Evolutionary conservation across 2,888 invertebrate genomes (phyloP), one percentile per base, ranked within the genome.

Genomic region (Taenaris catops): DNA sequence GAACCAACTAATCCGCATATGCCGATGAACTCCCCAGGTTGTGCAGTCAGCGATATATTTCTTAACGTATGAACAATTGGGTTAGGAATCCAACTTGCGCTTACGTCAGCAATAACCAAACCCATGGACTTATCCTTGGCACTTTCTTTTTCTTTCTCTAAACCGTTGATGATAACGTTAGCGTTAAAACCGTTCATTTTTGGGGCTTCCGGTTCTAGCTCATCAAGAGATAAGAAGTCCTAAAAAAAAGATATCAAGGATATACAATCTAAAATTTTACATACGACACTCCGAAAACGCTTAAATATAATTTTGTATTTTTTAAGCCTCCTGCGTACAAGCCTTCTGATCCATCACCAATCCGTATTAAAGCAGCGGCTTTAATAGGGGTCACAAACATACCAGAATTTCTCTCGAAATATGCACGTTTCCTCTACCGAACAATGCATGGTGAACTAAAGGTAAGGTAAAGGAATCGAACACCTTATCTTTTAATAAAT

Each of bases 1-100:
- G 92, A 74, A n/a, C 94, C 94, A 0, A 94, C 94, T 17, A 92
- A 89, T 6, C 94, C 94, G 20, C 93, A 91, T 1, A 94, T 75
- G 1, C 92, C 92, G 20, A 93, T 72, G 32, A 92, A 79, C 48
- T 90, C 87, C 17, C 91, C 91, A 19, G 81, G 88, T 8, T 71
- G 65, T 0, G 89, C 78, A 0, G 79, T 76, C 0, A 91, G 49
- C 8, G 72, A 78, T 2, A 91, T 54, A 20, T 87, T 66, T 16
- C 88, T 79, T 28, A 91, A 53, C 0, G 90, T 90, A 26, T 91
- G 86, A 5, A 87, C 84, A 6, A 87, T 87, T 1, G 83, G 68
- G 25, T 81, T 75, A 1, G 68, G 62, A 21, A 63, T 63, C 87
- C 87, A 87, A 29, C 79, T 58, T 33, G 74, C 63, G 55, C 76